phyloP scores from a whole-genome alignment of 2,113 vertebrate genomes.

The Lucifuga dentata region DNA sequence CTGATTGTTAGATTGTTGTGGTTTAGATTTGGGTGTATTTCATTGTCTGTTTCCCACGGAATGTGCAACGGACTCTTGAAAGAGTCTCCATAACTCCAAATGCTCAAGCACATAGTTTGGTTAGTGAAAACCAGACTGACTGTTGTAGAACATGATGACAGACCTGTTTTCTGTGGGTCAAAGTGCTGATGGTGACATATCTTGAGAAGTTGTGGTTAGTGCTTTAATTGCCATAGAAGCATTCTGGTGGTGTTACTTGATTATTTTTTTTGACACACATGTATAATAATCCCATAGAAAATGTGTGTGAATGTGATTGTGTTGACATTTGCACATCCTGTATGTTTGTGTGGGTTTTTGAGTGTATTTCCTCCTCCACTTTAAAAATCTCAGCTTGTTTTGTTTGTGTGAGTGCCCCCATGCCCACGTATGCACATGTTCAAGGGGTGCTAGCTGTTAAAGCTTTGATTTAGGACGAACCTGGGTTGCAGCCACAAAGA shows the following conservation, averaged over 20 bases:
- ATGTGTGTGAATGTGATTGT: no score
- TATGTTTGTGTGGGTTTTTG: no score
- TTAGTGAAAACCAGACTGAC: neutral
- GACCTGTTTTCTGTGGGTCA: neutral
- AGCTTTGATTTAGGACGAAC: no score
- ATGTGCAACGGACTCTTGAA: neutral
- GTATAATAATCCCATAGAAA: no score
- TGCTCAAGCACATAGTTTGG: neutral
- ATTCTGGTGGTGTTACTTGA: neutral
- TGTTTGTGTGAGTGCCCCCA: neutral
- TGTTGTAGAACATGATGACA: neutral
- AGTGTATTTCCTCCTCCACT: no score
- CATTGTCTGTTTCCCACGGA: neutral
- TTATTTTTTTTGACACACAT: neutral
- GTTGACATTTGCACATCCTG: no score
- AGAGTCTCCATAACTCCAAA: neutral
- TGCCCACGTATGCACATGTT: no score
- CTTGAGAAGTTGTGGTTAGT: slow-evolving; percentile 8
- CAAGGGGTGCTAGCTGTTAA: no score
- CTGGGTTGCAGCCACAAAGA: neutral
- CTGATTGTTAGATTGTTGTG: no score
- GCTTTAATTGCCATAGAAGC: neutral
- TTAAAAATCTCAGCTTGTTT: neutral
- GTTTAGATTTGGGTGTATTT: no score
- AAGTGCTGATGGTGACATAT: slow-evolving; percentile 12